Evolutionary conservation across 2,113 vertebrate species (phyloP).

Genomic region (Pteropus alecto): DNA sequence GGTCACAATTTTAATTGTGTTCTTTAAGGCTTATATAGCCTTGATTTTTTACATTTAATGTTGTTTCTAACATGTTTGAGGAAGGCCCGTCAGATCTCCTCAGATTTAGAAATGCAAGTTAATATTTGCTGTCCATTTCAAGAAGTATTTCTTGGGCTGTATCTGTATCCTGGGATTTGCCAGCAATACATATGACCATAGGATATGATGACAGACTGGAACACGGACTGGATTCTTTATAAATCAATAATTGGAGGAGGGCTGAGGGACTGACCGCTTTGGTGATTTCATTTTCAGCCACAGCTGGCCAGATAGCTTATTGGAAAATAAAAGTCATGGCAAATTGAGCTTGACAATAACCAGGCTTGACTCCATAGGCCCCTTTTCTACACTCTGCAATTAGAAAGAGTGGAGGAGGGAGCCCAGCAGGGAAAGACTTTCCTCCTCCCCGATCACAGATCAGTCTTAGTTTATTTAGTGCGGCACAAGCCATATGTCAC

Average conservation of each 20-base stretch:
- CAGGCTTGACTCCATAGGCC: constrained; percentile 44
- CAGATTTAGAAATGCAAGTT: neutral
- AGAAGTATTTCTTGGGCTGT: neutral
- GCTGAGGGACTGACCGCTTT: constrained; percentile 16
- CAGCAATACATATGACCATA: neutral
- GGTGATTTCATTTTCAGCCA: constrained; percentile 74
- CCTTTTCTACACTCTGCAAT: neutral
- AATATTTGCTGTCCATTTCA: neutral
- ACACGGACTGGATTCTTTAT: constrained; percentile 24
- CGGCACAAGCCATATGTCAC: neutral
- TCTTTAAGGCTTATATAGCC: neutral
- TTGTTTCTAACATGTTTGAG: constrained; percentile 1
- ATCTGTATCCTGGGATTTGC: neutral
- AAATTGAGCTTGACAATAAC: constrained; percentile 74
- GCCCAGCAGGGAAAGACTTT: neutral
- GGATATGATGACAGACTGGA: neutral
- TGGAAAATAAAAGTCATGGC: constrained; percentile 75
- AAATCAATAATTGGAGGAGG: constrained; percentile 55
- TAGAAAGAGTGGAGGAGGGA: constrained; percentile 21
- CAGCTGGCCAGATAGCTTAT: constrained; percentile 72
- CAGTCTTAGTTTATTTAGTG: constrained; percentile 29
- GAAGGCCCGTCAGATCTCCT: neutral
- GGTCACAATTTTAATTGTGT: neutral
- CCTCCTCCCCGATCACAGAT: neutral
- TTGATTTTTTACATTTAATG: neutral